Evolutionary conservation across 2,797 vertebrate genomes (phyloP).

Genomic region (Forpus xanthops): DNA sequence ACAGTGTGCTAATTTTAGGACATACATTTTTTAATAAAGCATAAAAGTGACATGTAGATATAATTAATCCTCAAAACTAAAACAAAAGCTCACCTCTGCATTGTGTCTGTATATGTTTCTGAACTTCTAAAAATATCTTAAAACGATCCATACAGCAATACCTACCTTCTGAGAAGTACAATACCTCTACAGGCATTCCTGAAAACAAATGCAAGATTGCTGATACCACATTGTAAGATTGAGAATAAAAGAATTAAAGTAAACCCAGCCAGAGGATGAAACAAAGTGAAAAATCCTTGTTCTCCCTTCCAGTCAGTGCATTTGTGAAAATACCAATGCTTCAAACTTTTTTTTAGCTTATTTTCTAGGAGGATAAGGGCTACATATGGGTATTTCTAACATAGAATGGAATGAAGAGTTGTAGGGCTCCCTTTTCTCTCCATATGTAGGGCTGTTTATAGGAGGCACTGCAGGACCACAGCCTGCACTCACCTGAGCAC

Average conservation of each 20-base stretch:
- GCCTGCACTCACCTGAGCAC: not conserved
- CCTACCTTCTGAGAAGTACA: too few relatives aligned
- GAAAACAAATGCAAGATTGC: not conserved
- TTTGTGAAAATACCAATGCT: not conserved
- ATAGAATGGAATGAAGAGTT: not conserved
- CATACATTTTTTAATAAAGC: not conserved
- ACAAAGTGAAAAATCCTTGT: not conserved
- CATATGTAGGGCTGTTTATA: accelerated
- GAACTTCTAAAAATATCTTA: not conserved
- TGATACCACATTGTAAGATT: not conserved
- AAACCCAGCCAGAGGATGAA: not conserved
- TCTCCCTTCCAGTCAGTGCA: not conserved
- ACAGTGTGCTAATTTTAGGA: not conserved
- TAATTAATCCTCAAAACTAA: not conserved
- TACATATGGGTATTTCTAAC: not conserved
- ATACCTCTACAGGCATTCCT: not conserved
- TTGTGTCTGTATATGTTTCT: not conserved
- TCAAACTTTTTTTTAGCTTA: not conserved
- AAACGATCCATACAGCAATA: not conserved
- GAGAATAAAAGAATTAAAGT: not conserved
- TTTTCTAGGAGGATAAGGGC: not conserved
- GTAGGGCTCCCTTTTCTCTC: not conserved
- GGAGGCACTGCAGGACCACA: not conserved
- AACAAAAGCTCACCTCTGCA: not conserved
- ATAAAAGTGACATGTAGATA: not conserved